Conservation (phyloP, 2,888 invertebrate species). For the Amphipyra tragopoginis region DNA sequence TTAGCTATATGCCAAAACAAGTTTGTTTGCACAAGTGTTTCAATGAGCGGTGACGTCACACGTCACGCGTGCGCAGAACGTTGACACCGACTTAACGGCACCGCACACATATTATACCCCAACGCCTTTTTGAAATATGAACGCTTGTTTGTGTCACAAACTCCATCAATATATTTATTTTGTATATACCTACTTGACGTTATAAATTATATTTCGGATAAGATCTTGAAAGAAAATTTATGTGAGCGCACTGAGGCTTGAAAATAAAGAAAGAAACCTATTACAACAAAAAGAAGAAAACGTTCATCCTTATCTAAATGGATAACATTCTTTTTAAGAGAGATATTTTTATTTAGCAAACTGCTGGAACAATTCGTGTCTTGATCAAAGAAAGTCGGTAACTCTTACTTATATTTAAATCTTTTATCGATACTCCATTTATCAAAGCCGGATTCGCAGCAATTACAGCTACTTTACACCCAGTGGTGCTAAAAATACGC, state of each 20-base stretch:
- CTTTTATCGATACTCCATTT: constrained; percentile 33
- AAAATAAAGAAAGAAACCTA: constrained; percentile 8
- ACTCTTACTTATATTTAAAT: constrained; percentile 17
- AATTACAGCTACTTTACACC: constrained; percentile 42
- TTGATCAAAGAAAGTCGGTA: constrained; percentile 10
- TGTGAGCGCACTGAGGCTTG: constrained; percentile 2
- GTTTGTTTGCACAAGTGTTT: constrained; percentile 73
- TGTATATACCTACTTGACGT: constrained; percentile 3
- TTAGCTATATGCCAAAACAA: constrained; percentile 62
- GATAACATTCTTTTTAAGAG: constrained; percentile 7
- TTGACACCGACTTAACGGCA: constrained; percentile 70
- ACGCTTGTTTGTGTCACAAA: constrained; percentile 44
- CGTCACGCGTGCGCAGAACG: constrained; percentile 55
- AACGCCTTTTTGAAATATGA: constrained; percentile 49
- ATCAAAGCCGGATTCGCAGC: constrained; percentile 31
- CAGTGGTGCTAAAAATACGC: constrained; percentile 44
- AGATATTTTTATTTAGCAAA: constrained; percentile 11
- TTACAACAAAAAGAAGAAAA: neutral
- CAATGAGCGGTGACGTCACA: constrained; percentile 67
- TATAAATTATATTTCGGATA: constrained; percentile 15
- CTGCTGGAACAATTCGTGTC: neutral
- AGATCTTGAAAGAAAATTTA: constrained; percentile 1
- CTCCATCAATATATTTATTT: constrained; percentile 3
- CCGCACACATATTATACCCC: constrained; percentile 58
- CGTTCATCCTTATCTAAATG: constrained; percentile 2